Percentiles rank a stretch among this genome's conserved stretches.
Evolutionary conservation across 2,888 invertebrate species (phyloP).

Genomic region (Branchellion lobata): DNA sequence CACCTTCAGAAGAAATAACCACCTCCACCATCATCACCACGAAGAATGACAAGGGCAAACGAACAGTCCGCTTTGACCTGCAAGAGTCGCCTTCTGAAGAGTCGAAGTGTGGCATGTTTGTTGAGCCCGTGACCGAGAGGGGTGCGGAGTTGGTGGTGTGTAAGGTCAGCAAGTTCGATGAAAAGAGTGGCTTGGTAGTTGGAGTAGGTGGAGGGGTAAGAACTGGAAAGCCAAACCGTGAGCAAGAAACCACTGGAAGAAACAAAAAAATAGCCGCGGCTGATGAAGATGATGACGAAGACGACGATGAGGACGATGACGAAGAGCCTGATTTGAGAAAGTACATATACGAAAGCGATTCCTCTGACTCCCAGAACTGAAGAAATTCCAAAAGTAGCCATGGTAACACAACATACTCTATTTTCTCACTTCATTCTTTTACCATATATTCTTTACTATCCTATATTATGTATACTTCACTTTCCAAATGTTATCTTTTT

Average conservation of each 20-base stretch:
- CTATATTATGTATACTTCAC: too few species aligned
- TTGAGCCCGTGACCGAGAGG: neutral
- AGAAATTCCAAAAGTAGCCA: too few species aligned
- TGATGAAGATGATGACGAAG: slow-evolving; percentile 30
- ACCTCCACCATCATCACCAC: neutral
- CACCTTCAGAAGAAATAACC: neutral
- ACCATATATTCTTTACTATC: neutral
- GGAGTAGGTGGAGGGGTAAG: too few species aligned
- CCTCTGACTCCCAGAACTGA: neutral
- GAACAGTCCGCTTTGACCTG: neutral
- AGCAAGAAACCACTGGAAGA: too few species aligned
- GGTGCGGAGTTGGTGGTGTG: neutral
- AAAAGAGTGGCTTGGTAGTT: neutral
- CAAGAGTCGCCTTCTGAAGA: neutral
- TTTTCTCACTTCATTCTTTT: neutral
- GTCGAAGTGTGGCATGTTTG: neutral
- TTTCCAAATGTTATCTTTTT: too few species aligned
- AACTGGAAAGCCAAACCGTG: too few species aligned
- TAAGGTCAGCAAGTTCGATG: neutral
- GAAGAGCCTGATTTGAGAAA: slow-evolving; percentile 26
- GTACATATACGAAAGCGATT: slow-evolving; percentile 4
- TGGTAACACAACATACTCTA: neutral
- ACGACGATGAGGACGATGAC: slow-evolving; percentile 7
- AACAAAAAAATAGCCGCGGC: too few species aligned
- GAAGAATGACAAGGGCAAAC: neutral